Evolutionary conservation across 2,113 vertebrate genomes (phyloP).

Genomic region (Campylomormyrus tamandua): DNA sequence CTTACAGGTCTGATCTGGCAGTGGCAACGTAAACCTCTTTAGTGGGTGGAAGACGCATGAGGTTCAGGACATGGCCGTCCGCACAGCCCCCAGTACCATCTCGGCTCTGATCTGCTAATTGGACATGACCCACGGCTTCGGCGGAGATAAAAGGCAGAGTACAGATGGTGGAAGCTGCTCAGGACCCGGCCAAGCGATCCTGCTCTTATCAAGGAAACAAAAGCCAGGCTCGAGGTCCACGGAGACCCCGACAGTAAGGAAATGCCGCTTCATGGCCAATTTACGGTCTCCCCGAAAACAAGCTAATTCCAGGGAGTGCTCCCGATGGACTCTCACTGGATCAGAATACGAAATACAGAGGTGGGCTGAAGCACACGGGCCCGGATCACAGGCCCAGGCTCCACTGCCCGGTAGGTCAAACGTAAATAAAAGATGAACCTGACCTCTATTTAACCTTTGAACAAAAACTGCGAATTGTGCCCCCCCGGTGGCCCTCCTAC

Average conservation of each 20-base stretch:
- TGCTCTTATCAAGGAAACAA: neutral
- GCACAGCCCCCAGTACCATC: neutral
- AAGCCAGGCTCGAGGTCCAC: neutral
- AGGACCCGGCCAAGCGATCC: neutral
- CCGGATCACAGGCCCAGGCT: neutral
- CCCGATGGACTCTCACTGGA: neutral
- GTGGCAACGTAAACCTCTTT: neutral
- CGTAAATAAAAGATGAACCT: neutral
- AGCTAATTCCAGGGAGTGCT: neutral
- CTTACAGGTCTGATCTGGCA: neutral
- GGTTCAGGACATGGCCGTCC: neutral
- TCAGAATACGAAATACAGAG: neutral
- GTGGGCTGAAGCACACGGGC: neutral
- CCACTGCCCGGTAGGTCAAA: neutral
- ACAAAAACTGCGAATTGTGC: neutral
- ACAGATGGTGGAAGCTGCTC: neutral
- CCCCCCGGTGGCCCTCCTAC: conserved; percentile 32
- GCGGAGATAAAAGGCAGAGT: neutral
- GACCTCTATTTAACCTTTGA: neutral
- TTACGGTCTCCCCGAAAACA: neutral
- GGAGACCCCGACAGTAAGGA: neutral
- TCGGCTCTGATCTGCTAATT: neutral
- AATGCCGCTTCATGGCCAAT: neutral
- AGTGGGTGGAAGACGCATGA: neutral
- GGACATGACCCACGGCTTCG: neutral